Evolutionary conservation across 1,140 invertebrate genomes (phyloP), one percentile per base, ranked within the genome.

Genomic region (Andricus grossulariae): DNA sequence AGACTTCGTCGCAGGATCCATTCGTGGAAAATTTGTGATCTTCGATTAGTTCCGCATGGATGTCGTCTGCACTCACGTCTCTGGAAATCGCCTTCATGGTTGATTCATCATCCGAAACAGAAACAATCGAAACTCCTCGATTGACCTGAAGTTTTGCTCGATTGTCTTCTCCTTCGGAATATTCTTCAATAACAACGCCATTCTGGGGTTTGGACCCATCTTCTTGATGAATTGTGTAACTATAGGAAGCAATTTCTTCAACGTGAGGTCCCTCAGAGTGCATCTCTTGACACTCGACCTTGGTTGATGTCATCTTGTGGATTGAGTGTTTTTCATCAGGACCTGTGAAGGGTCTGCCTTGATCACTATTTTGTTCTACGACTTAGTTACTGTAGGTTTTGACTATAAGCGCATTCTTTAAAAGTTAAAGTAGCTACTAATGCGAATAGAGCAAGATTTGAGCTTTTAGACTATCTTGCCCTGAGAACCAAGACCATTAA

Each of bases 71-170:
- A 39, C 93, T 94, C 32, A 93, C 90, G 79, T 94, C 93, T 50
- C 92, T 87, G 2, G 93, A 94, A 19, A 94, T 85, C n/a, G 91
- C 93, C 60, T 92, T 92, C 82, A 92, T 87, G 2, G 92, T 93
- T 71, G 91, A 92, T 49, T 94, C 94, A 77, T 95, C 94, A 84
- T 95, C 94, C 0, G 94, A 94, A 13, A 94, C 88, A 0, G 94
- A 94, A 25, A 93, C 92, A 7, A 95, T 94, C 0, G 94, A 95
- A 18, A 95, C 87, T 5, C 92, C 93, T 80, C 93, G 91, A 83
- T 92, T 93, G 0, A 91, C 85, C 16, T 81, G 80, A 16, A 92
- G 81, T 80, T 87, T 92, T 21, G 89, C 88, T 77, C 89, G 85
- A 74, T 92, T 92, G 50, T 92, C 91, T 80, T 94, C 93, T 18